Evolutionary conservation across 92 coral and sea anemone species (phyloP), one percentile per base, ranked within the genome.

Genomic region (Bergia sp.): DNA sequence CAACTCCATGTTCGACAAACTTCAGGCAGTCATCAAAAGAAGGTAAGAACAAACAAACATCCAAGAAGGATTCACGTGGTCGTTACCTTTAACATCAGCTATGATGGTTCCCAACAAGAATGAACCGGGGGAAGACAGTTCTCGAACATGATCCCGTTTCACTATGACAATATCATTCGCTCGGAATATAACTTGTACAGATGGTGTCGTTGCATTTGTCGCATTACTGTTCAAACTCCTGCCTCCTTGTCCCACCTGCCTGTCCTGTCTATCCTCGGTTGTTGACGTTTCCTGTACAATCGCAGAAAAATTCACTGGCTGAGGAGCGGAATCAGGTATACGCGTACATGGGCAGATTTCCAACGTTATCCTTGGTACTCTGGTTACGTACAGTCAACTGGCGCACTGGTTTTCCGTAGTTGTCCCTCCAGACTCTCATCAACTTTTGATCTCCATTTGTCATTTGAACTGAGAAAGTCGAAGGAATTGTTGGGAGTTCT

Each of bases 391-490:
- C 91, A 5, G 89, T 92, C 23, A 86, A 71, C 38, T 90, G 92
- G 44, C 84, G 87, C 3, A 90, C 89, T 0, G 92, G 83, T 81
- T 90, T 89, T 1, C 90, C 92, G 72, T 41, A 92, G 73, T 50
- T 89, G 90, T 89, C 92, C 91, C 75, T 84, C 94, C 94, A 92
- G 73, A 89, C 92, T 79, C 89, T 73, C 90, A 92, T 85, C 13
- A 89, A 8, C 86, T 73, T 92, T 64, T 92, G 85, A 8, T 50
- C 88, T n/a, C 85, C 94, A 81, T 85, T 86, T 43, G 88, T 36
- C 85, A 92, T 92, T 74, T 41, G 43, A 2, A 81, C 90, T 38
- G 92, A 91, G 16, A 88, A 21, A 7, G 85, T 73, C 4, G 6
- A 58, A 20, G 86, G 38, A 1, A 88, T 77, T 7, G 86, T 9